A percentile compares a stretch with the other conserved stretches of the same genome.
These are phyloP conservation scores for Drosophila nigricruria DNA, from an alignment of 2,888 invertebrate species.

Conservation along the genomic window DNA sequence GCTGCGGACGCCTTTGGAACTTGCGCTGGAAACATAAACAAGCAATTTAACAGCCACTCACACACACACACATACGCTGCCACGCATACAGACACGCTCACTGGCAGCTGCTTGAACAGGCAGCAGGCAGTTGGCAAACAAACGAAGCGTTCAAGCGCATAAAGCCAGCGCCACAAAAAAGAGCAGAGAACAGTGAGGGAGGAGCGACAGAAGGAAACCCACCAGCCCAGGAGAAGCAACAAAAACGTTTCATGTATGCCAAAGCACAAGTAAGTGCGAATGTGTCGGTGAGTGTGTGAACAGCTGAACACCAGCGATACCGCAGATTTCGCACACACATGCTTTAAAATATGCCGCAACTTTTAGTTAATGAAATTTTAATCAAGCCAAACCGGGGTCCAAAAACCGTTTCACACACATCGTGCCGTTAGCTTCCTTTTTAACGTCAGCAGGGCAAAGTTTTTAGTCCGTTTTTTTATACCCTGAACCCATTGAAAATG, in stretches of 20 bases:
- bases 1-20: conserved; percentile 51
- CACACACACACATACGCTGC: conserved; percentile 20
- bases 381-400: conserved; percentile 62
- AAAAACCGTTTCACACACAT: conserved; percentile 28
- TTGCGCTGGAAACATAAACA: conserved; percentile 70
- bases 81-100: conserved; percentile 5
- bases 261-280: conserved; percentile 21
- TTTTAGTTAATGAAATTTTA: conserved; percentile 80
- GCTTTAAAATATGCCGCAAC: conserved; percentile 77
- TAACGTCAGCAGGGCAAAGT: conserved; percentile 32
- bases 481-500: no score
- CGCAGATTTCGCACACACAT: conserved; percentile 68
- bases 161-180: conserved; percentile 61
- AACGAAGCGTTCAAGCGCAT: conserved; percentile 80
- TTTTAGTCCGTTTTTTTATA: conserved; percentile 6
- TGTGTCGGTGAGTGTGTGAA: conserved; percentile 28
- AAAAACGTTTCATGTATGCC: conserved; percentile 68
- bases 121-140: conserved; percentile 77
- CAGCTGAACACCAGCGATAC: conserved; percentile 38
- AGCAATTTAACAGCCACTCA: conserved; percentile 73
- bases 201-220: conserved; percentile 42
- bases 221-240: conserved; percentile 49
- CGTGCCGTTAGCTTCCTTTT: conserved; percentile 30
- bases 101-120: conserved; percentile 43
- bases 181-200: conserved; percentile 25